phyloP scores from a whole-genome alignment of 2,888 invertebrate genomes.

The Drosophila nr. medialis region DNA sequence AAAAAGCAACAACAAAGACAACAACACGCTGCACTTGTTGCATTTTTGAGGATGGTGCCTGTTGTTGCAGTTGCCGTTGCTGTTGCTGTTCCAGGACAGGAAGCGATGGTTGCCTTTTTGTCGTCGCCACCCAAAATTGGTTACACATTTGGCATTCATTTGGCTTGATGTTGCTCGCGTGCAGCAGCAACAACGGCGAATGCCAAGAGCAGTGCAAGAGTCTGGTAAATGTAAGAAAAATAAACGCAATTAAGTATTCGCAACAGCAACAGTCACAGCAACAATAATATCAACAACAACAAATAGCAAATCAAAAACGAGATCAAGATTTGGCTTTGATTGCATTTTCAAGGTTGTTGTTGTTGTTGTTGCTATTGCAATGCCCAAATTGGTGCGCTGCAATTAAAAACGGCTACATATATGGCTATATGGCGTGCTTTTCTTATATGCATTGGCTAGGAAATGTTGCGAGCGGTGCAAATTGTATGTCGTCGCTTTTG shows the following conservation, averaged over 20 bases:
- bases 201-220: conserved; percentile 71
- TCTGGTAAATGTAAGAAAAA: conserved; percentile 37
- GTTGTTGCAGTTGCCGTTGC: conserved; percentile 10
- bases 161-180: conserved; percentile 67
- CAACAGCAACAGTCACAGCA: conserved; percentile 33
- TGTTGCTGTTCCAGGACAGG: conserved; percentile 62
- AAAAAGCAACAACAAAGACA: conserved; percentile 39
- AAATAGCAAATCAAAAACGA: conserved; percentile 58
- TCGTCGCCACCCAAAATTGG: conserved; percentile 67
- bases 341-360: conserved; percentile 77
- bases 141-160: conserved; percentile 72
- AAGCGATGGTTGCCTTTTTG: conserved; percentile 50
- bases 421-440: conserved; percentile 66
- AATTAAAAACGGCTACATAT: conserved; percentile 70
- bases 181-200: conserved; percentile 60
- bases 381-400: conserved; percentile 74
- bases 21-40: conserved; percentile 44
- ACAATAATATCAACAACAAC: conserved; percentile 12
- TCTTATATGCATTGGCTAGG: conserved; percentile 36
- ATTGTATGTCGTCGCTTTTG: conserved; percentile 25
- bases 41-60: conserved; percentile 50
- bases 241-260: conserved; percentile 68
- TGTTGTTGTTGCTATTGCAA: conserved; percentile 58
- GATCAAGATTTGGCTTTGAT: conserved; percentile 78
- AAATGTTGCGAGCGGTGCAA: conserved; percentile 37